phyloP scores from a whole-genome alignment of 1,140 invertebrate genomes.

The Campoletis sonorensis region DNA sequence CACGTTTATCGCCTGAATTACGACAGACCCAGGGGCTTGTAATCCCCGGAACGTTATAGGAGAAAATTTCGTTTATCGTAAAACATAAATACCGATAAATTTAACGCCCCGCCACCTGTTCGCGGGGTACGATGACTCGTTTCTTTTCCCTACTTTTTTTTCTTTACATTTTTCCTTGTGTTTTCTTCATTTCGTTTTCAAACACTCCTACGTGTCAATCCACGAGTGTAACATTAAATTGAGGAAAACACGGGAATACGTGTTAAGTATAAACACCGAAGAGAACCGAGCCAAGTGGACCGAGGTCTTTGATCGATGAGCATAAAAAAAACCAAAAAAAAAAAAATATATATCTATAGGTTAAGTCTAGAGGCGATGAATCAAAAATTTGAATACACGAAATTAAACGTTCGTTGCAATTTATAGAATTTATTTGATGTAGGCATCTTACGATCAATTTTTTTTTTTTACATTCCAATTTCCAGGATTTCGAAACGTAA shows the following conservation, averaged over 20 bases:
- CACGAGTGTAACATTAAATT: not conserved
- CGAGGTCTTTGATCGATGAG: slow-evolving; percentile 6
- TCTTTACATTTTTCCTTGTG: not conserved
- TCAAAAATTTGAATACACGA: too few relatives aligned
- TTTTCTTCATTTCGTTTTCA: not conserved
- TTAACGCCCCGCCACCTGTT: slow-evolving; percentile 33
- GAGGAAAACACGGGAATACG: not conserved
- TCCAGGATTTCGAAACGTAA: too few relatives aligned
- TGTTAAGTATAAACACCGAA: not conserved
- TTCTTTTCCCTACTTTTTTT: not conserved
- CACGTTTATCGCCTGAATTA: slow-evolving; percentile 43
- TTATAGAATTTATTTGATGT: too few relatives aligned
- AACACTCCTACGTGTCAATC: not conserved
- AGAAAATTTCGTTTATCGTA: slow-evolving; percentile 42
- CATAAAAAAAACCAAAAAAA: too few relatives aligned
- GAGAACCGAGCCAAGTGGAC: not conserved
- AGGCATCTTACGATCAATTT: too few relatives aligned
- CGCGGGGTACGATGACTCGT: not conserved
- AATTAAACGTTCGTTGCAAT: too few relatives aligned
- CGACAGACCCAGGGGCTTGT: not conserved
- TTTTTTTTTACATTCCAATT: too few relatives aligned
- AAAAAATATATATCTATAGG: too few relatives aligned
- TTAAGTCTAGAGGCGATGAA: too few relatives aligned
- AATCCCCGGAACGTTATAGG: slow-evolving; percentile 23
- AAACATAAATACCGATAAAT: slow-evolving; percentile 43